phyloP scores from a whole-genome alignment of 2,888 invertebrate genomes.

The Oscheius sp. region DNA sequence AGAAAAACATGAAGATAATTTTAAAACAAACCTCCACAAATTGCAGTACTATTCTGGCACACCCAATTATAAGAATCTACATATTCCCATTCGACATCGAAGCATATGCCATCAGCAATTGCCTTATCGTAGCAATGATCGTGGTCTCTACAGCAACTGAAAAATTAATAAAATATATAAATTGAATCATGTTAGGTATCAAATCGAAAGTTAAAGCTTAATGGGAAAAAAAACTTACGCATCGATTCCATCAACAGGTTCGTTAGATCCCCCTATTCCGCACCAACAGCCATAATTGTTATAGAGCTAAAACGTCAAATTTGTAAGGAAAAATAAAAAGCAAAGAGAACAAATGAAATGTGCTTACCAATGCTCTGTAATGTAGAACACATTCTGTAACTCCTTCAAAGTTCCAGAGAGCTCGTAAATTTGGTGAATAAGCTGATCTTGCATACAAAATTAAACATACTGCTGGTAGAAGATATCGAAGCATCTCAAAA shows the following conservation, averaged over 20 bases:
- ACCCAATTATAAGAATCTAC: slow-evolving; percentile 59
- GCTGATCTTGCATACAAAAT: background rate
- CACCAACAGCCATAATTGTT: slow-evolving; percentile 69
- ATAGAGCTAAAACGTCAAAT: slow-evolving; percentile 47
- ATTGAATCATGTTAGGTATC: background rate
- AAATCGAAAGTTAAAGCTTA: background rate
- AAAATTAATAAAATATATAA: slow-evolving; percentile 1
- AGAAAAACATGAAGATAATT: background rate
- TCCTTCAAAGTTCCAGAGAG: slow-evolving; percentile 66
- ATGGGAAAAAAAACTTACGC: slow-evolving; percentile 40
- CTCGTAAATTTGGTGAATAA: slow-evolving; percentile 26
- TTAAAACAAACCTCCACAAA: slow-evolving; percentile 42
- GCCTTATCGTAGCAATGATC: slow-evolving; percentile 68
- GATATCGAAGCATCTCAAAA: no score
- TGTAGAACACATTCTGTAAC: slow-evolving; percentile 62
- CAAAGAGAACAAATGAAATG: no score
- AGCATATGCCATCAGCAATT: slow-evolving; percentile 56
- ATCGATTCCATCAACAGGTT: slow-evolving; percentile 67
- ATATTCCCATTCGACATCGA: slow-evolving; percentile 63
- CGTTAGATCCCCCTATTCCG: slow-evolving; percentile 64
- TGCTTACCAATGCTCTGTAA: slow-evolving; percentile 58
- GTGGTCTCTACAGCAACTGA: slow-evolving; percentile 65
- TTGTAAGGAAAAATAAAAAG: background rate
- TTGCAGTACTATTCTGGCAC: slow-evolving; percentile 47
- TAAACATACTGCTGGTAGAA: no score